Percentiles rank a stretch among this genome's conserved stretches.
These are phyloP conservation scores for Eupithecia vulgata DNA, from an alignment of 2,888 invertebrate genomes.

Conservation along the genomic window DNA sequence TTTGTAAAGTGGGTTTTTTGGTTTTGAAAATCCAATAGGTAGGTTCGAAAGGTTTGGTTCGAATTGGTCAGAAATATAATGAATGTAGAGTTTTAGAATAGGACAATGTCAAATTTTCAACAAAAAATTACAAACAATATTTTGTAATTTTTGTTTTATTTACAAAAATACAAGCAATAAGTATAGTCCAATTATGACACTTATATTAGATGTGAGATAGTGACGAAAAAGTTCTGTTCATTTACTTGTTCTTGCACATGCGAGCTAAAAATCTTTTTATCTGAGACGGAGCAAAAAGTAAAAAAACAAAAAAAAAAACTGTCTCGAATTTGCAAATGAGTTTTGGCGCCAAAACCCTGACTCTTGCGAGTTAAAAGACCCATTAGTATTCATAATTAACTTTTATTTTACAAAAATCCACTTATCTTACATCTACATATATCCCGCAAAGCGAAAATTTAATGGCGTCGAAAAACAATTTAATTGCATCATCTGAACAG, in stretches of 20 bases:
- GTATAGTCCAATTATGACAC: too few species aligned
- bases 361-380: constrained; percentile 20
- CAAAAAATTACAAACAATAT: too few species aligned
- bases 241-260: neutral
- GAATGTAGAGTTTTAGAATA: too few species aligned
- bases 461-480: constrained; percentile 56
- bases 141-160: too few species aligned
- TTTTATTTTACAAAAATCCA: constrained; percentile 32
- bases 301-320: neutral
- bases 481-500: constrained; percentile 60
- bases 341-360: constrained; percentile 13
- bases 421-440: constrained; percentile 31
- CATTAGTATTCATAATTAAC: constrained; percentile 33
- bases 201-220: neutral
- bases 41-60: too few species aligned
- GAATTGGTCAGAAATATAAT: too few species aligned
- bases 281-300: neutral
- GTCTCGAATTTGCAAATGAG: neutral
- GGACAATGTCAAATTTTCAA: too few species aligned
- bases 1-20: too few species aligned
- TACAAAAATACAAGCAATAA: too few species aligned
- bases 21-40: too few species aligned
- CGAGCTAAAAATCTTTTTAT: neutral
- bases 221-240: neutral
- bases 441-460: constrained; percentile 27